Conservation (phyloP, 1,140 invertebrate species). For the Tetragnatha versicolor region DNA sequence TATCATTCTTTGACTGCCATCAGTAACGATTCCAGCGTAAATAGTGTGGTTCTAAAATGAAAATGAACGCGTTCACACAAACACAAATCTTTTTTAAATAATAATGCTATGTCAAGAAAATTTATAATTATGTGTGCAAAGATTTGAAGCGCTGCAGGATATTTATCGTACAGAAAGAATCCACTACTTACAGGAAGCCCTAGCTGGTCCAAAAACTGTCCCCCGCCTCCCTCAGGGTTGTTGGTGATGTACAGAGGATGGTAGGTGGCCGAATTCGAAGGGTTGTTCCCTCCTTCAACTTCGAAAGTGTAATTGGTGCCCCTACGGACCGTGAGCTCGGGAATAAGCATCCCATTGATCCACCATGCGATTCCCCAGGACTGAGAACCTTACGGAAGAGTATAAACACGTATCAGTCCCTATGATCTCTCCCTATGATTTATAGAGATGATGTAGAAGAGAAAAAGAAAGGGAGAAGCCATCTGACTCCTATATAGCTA, state of each 20-base stretch:
- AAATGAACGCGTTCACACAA: neutral
- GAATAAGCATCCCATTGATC: constrained; percentile 92
- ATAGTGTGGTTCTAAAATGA: constrained; percentile 43
- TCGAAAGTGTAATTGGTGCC: constrained; percentile 91
- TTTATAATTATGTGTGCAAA: too few relatives aligned
- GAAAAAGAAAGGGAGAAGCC: too few relatives aligned
- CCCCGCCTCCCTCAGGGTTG: constrained; percentile 87
- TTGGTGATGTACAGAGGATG: constrained; percentile 97
- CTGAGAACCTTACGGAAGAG: constrained; percentile 90
- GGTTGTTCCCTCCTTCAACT: constrained; percentile 84
- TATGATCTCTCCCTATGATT: too few relatives aligned
- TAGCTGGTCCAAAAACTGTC: constrained; percentile 83
- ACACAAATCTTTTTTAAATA: neutral
- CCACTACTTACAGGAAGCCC: constrained; percentile 63
- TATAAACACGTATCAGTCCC: too few relatives aligned
- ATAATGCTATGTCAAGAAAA: too few relatives aligned
- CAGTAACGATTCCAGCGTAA: constrained; percentile 48
- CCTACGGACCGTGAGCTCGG: constrained; percentile 88
- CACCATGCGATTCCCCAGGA: constrained; percentile 95
- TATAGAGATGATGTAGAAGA: too few relatives aligned
- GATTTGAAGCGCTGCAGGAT: too few relatives aligned
- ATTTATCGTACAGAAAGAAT: neutral
- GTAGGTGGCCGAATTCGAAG: constrained; percentile 80
- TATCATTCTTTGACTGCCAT: constrained; percentile 24
- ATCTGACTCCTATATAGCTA: too few relatives aligned